These are phyloP conservation scores for Brachyrhaphis roseni DNA, from an alignment of 2,797 vertebrate genomes.

Conservation along the genomic window DNA sequence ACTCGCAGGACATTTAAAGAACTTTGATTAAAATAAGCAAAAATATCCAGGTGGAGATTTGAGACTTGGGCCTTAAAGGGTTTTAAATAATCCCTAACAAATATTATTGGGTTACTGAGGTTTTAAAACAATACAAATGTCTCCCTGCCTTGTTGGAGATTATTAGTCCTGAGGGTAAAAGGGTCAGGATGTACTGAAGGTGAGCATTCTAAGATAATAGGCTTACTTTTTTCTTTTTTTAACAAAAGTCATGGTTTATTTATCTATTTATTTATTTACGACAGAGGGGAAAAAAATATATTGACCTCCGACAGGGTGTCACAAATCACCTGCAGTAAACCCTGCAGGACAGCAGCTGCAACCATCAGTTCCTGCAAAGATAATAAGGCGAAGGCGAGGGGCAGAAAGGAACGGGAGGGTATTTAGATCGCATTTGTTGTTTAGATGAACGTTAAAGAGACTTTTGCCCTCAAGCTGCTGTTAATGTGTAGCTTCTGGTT, in stretches of 20 bases:
- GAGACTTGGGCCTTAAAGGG: too few species aligned
- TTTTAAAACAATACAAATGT: slow-evolving; percentile 19
- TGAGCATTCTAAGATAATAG: neutral
- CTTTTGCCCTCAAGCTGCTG: neutral
- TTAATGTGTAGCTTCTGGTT: neutral
- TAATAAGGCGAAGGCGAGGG: neutral
- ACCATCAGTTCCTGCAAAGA: neutral
- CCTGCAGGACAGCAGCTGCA: neutral
- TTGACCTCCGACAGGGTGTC: neutral
- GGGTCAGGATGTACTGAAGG: neutral
- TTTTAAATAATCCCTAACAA: slow-evolving; percentile 29
- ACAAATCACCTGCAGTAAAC: slow-evolving; percentile 2
- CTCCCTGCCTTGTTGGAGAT: slow-evolving; percentile 2
- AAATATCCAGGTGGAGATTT: too few species aligned
- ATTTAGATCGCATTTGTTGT: neutral
- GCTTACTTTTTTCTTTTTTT: neutral
- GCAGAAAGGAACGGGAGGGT: neutral
- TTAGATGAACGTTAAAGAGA: neutral
- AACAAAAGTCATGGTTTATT: neutral
- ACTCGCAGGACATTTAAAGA: too few species aligned
- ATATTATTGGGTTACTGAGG: slow-evolving; percentile 3
- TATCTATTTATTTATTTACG: slow-evolving; percentile 9
- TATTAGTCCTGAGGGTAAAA: neutral
- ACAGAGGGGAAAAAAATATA: neutral
- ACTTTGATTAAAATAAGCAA: too few species aligned